Evolutionary conservation across 2,888 invertebrate genomes (phyloP).

Genomic region (Adelphocoris suturalis): DNA sequence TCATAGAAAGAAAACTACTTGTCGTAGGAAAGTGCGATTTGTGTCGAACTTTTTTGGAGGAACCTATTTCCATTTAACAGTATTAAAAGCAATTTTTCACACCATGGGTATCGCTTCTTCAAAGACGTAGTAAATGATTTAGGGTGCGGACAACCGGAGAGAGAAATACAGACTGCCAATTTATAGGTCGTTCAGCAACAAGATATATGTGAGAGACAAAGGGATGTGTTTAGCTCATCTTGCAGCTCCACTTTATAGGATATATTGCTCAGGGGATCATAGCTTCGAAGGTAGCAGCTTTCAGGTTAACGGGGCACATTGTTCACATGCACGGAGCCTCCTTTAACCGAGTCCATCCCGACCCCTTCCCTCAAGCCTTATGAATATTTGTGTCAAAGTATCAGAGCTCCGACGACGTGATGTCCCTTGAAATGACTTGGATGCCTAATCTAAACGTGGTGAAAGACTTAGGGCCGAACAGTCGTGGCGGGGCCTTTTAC

Average conservation of each 20-base stretch:
- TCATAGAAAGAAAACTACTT: no score
- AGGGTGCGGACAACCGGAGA: no score
- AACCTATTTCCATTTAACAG: no score
- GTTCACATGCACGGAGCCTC: slow-evolving; percentile 46
- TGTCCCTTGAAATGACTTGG: slow-evolving; percentile 31
- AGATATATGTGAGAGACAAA: no score
- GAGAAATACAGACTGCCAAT: no score
- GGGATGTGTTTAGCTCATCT: background rate
- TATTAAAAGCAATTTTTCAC: no score
- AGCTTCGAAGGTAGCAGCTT: slow-evolving; percentile 9
- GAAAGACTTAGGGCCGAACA: background rate
- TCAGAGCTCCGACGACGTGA: slow-evolving; percentile 6
- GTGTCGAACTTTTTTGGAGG: no score
- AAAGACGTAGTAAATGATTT: no score
- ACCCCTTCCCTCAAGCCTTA: background rate
- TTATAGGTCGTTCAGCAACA: no score
- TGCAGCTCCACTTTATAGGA: background rate
- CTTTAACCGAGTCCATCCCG: slow-evolving; percentile 2
- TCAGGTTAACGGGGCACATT: slow-evolving; percentile 52
- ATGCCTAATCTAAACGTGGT: background rate
- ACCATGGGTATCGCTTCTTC: no score
- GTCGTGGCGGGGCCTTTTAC: background rate
- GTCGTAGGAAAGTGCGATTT: no score
- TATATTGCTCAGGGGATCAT: background rate
- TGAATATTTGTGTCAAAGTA: slow-evolving; percentile 47